These are phyloP conservation scores for Cyclura pinguis DNA, from an alignment of 2,797 vertebrate genomes.

Conservation along the genomic window DNA sequence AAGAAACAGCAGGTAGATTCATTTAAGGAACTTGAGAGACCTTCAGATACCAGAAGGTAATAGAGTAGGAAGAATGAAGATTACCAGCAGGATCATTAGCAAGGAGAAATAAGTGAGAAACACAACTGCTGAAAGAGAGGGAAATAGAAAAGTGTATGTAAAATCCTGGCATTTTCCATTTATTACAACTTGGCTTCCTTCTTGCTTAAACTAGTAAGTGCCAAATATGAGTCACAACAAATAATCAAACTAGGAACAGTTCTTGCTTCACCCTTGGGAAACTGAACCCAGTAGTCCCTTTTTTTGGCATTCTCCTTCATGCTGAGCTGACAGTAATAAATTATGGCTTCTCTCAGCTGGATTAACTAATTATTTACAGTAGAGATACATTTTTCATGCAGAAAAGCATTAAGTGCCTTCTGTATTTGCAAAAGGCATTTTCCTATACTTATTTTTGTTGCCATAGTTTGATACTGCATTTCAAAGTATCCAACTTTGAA, in stretches of 20 bases:
- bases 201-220: not conserved
- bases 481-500: not conserved
- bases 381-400: not conserved
- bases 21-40: not conserved
- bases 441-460: not conserved
- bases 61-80: not conserved
- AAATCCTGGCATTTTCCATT: slow-evolving; percentile 2
- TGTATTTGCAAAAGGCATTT: not conserved
- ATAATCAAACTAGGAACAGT: fast-evolving
- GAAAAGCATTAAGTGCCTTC: not conserved
- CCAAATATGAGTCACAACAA: not conserved
- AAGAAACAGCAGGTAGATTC: not conserved
- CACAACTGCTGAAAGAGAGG: not conserved
- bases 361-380: not conserved
- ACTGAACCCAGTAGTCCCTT: not conserved
- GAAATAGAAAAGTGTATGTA: not conserved
- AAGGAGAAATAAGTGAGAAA: not conserved
- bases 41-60: not conserved
- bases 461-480: not conserved
- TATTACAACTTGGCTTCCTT: not conserved
- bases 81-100: not conserved
- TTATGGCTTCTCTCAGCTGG: not conserved
- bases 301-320: slow-evolving; percentile 1
- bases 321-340: not conserved
- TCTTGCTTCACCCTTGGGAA: not conserved